Base-by-base conservation (phyloP, 1,140 invertebrate species). In the Uloborus diversus region DNA sequence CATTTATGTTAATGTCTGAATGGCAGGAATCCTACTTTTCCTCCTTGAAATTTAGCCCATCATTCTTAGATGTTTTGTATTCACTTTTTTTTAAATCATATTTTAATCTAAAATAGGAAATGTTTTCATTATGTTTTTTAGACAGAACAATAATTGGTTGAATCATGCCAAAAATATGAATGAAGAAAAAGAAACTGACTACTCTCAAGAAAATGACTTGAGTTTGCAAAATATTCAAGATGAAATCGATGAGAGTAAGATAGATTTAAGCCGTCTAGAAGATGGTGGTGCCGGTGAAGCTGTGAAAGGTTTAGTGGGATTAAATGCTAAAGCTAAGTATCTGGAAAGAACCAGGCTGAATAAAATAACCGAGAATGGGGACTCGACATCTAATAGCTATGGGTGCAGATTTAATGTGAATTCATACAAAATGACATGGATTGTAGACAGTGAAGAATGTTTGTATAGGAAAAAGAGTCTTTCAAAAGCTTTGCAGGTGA, bases 391-490 rank as follows among this genome's bases (percentile, higher is more conserved):
- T 59, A 86, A 93, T 82, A 90, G 91, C 69, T 90, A 90, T 0
- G 89, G 92, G 82, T 93, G 92, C 85, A 90, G 90, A 85, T 93
- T 94, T 83, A 92, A 92, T 85, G 86, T 91, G 1, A 90, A 90
- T 81, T 91, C 90, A 64, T 92, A 92, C 83, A 93, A 92, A 82
- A 92, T 94, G 86, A 90, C 94, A 53, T 94, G 93, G 86, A 90
- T 94, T 49, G 90, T 92, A 33, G 92, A 93, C 82, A 93, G 93
- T 87, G 93, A 94, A 85, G 91, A 91, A 85, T 92, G 91, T 83
- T 88, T 96, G 82, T 94, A 94, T 87, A 93, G 92, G 85, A 89
- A 90, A 82, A 90, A 92, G 86, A 91, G 93, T 59, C 89, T 95
- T 69, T 88, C 88, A 25, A 90, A 90, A 87, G 94, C 94, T 25